Evolutionary conservation across 2,797 vertebrate genomes (phyloP).

Genomic region (Artibeus lituratus): DNA sequence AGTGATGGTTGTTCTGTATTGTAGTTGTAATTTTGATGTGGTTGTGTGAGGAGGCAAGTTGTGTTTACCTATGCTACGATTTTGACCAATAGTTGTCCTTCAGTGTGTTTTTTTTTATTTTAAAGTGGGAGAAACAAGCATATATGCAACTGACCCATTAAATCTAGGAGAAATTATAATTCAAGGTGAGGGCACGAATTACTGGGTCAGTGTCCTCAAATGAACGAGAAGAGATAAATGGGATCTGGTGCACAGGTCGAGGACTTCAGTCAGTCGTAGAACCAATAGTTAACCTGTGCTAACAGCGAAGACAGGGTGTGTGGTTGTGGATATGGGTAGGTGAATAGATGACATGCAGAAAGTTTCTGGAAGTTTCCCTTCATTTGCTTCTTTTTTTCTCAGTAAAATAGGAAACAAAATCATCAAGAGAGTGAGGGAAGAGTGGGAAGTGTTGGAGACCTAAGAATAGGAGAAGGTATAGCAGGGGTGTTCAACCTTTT

Average conservation of each 20-base stretch:
- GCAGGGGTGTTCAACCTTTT: no score
- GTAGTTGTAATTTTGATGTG: neutral
- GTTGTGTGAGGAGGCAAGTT: neutral
- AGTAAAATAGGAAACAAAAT: neutral
- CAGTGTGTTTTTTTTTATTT: neutral
- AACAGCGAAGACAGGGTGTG: neutral
- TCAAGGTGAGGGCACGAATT: neutral
- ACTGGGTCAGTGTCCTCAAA: neutral
- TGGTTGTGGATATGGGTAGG: neutral
- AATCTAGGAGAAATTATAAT: neutral
- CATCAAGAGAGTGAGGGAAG: neutral
- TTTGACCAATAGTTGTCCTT: neutral
- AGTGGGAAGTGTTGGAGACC: neutral
- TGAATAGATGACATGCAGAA: neutral
- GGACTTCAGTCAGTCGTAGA: neutral
- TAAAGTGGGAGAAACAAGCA: neutral
- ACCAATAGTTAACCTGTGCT: neutral
- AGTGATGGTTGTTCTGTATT: neutral
- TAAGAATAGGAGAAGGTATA: neutral
- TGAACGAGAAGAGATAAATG: neutral
- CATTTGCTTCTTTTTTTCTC: slow-evolving; percentile 22
- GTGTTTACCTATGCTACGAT: neutral
- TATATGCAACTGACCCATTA: neutral
- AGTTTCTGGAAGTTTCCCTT: neutral
- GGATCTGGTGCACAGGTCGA: neutral